Evolutionary conservation across 2,113 vertebrate species (phyloP).

Genomic region (Dipodomys merriami): DNA sequence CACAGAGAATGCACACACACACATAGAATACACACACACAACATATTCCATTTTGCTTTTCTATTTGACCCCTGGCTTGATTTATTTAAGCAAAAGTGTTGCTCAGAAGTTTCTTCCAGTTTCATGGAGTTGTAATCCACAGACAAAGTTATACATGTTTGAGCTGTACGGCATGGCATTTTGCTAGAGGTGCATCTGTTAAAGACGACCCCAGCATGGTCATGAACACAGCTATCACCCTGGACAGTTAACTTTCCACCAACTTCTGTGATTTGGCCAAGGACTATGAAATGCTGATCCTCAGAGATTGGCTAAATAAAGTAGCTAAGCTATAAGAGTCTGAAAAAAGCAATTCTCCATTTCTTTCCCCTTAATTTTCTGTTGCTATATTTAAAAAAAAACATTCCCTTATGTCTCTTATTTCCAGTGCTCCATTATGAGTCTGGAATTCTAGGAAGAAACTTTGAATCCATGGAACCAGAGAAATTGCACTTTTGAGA

Average conservation of each 20-base stretch:
- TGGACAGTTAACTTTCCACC: background rate
- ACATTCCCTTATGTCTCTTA: background rate
- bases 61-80: background rate
- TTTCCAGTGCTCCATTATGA: background rate
- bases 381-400: background rate
- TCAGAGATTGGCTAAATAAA: background rate
- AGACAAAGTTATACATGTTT: background rate
- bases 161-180: background rate
- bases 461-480: background rate
- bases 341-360: conserved; percentile 3
- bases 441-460: conserved; percentile 7
- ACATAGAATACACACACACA: background rate
- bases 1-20: too few relatives aligned
- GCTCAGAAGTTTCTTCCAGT: too few relatives aligned
- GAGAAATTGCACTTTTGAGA: background rate
- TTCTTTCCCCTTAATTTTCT: conserved; percentile 25
- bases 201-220: background rate
- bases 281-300: background rate
- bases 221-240: background rate
- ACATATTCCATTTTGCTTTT: background rate
- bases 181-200: background rate
- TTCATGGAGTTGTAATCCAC: background rate
- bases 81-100: conserved; percentile 1
- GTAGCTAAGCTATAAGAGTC: background rate
- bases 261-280: background rate